Conservation (phyloP, 2,888 invertebrate species). For the Slavum lentiscoides region DNA sequence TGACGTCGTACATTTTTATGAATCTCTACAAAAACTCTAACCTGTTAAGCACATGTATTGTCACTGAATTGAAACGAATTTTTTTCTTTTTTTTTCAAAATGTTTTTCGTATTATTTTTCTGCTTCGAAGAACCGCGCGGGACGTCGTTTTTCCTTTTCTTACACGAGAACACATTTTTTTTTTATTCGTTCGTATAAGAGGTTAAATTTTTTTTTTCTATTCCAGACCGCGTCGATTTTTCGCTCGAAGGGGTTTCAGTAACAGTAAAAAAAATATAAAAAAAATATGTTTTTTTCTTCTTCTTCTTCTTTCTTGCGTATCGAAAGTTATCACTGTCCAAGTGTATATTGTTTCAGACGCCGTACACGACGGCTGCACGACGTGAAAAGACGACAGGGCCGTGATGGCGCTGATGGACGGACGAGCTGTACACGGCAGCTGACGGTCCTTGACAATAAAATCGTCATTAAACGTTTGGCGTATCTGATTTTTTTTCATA, state of each 20-base stretch:
- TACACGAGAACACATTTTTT: not conserved
- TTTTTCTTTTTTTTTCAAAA: not conserved
- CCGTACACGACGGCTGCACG: not conserved
- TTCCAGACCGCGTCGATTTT: not conserved
- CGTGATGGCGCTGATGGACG: slow-evolving; percentile 29
- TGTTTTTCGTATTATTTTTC: slow-evolving; percentile 1
- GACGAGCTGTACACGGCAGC: slow-evolving; percentile 7
- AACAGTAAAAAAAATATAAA: not conserved
- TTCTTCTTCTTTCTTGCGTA: slow-evolving; percentile 9
- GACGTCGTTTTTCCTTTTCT: not conserved
- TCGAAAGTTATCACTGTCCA: slow-evolving; percentile 26
- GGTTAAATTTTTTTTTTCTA: slow-evolving; percentile 31
- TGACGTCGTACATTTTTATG: not conserved
- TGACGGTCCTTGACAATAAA: slow-evolving; percentile 48
- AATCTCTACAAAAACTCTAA: slow-evolving; percentile 1
- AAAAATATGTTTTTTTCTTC: not conserved
- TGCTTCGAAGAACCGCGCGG: not conserved
- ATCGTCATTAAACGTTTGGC: slow-evolving; percentile 46
- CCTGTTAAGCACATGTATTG: slow-evolving; percentile 1
- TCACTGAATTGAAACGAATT: not conserved
- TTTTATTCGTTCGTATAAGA: not conserved
- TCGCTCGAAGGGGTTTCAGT: slow-evolving; percentile 7
- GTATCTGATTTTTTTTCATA: not conserved
- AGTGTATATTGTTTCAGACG: slow-evolving; percentile 12
- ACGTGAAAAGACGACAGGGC: slow-evolving; percentile 26